A percentile compares a stretch with the other conserved stretches of the same genome.
These are phyloP conservation scores for Didymodactylos carnosus DNA, from an alignment of 2,888 invertebrate species.

Conservation along the genomic window DNA sequence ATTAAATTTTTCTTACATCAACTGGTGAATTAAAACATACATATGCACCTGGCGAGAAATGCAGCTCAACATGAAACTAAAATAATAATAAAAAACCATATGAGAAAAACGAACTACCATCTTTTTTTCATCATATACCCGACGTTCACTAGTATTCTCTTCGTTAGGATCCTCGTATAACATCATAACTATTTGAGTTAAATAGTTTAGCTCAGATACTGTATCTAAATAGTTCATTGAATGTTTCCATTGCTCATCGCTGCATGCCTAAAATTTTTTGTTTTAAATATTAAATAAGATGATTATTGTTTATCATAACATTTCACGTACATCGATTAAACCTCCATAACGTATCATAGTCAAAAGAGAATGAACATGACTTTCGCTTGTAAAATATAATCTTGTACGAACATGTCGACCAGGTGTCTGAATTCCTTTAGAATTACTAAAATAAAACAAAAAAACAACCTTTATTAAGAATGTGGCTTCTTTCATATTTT, in stretches of 20 bases:
- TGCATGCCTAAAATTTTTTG: constrained; percentile 15
- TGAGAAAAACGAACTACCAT: no score
- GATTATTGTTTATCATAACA: neutral
- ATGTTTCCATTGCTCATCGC: constrained; percentile 78
- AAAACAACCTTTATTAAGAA: no score
- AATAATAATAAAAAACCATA: no score
- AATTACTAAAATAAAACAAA: constrained; percentile 41
- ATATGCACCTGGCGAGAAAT: constrained; percentile 12
- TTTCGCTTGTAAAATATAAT: constrained; percentile 95
- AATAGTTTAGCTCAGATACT: constrained; percentile 91
- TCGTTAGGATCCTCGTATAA: constrained; percentile 89
- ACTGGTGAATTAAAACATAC: neutral
- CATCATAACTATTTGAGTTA: constrained; percentile 97
- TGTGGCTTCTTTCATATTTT: no score
- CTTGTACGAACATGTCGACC: constrained; percentile 89
- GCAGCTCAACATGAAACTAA: constrained; percentile 15
- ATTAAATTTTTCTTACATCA: no score
- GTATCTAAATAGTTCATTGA: constrained; percentile 95
- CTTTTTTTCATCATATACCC: no score
- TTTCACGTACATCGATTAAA: constrained; percentile 52
- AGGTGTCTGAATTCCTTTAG: constrained; percentile 89
- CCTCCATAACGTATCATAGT: constrained; percentile 83
- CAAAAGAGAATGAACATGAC: constrained; percentile 88
- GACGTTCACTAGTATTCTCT: constrained; percentile 29
- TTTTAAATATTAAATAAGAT: neutral